These are phyloP conservation scores for Luidia sarsii DNA, from an alignment of 53 echinoderm and acorn worm species.

Conservation along the genomic window DNA sequence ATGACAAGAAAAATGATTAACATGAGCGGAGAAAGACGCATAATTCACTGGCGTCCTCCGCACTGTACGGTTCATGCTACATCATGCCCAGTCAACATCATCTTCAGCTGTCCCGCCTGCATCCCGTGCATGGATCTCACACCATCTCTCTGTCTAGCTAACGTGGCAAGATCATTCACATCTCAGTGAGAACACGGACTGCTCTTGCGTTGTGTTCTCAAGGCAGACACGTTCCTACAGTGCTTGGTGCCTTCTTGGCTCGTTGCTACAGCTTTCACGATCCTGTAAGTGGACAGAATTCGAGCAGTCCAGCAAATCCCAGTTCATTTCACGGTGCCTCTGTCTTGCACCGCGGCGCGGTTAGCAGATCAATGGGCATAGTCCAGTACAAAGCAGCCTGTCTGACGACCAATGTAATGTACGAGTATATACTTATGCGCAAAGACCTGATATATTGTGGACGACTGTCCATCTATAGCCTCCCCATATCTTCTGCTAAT, in stretches of 20 bases:
- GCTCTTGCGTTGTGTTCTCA: slow-evolving; percentile 7
- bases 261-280: slow-evolving; percentile 1
- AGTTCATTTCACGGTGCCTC: slow-evolving; percentile 26
- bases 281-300: not conserved
- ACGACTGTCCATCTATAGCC: no score
- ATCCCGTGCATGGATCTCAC: slow-evolving; percentile 37
- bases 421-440: no score
- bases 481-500: no score
- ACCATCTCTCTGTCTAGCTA: slow-evolving; percentile 29
- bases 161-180: slow-evolving; percentile 37
- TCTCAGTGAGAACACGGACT: slow-evolving; percentile 28
- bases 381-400: not conserved
- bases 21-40: slow-evolving; percentile 53
- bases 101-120: slow-evolving; percentile 11
- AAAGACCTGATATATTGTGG: no score
- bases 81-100: slow-evolving; percentile 23
- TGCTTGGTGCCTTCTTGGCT: slow-evolving; percentile 7
- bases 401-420: no score
- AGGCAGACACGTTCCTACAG: slow-evolving; percentile 1
- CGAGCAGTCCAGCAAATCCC: not conserved
- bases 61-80: slow-evolving; percentile 40
- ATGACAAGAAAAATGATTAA: slow-evolving; percentile 53
- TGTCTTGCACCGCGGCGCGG: not conserved
- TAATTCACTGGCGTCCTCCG: slow-evolving; percentile 47
- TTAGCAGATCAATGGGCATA: not conserved